Evolutionary conservation across 92 coral and sea anemone genomes (phyloP).

Genomic region (Heliopora coerulea): DNA sequence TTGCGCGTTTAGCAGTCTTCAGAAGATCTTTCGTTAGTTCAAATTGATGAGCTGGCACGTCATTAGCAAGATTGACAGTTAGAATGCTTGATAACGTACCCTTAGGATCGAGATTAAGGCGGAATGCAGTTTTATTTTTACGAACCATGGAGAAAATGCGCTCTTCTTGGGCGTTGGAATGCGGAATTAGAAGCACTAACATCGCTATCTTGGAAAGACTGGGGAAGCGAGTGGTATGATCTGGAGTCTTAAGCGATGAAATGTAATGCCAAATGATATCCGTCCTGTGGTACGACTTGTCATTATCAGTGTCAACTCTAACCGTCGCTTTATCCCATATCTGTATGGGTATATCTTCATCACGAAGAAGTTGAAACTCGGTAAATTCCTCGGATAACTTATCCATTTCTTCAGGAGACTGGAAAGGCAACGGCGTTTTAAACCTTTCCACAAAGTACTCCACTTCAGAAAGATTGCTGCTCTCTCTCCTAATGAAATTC

Average conservation of each 20-base stretch:
- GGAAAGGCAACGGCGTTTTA: conserved; percentile 37
- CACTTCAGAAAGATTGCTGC: conserved; percentile 29
- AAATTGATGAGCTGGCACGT: conserved; percentile 55
- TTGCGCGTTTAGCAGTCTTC: conserved; percentile 57
- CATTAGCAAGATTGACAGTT: conserved; percentile 52
- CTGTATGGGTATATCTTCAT: conserved; percentile 46
- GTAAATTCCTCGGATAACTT: conserved; percentile 36
- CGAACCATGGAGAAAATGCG: conserved; percentile 31
- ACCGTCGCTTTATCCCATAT: conserved; percentile 53
- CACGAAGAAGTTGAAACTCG: conserved; percentile 39
- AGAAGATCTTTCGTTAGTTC: conserved; percentile 52
- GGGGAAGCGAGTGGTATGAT: conserved; percentile 44
- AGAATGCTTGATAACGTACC: conserved; percentile 58
- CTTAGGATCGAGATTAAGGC: conserved; percentile 53
- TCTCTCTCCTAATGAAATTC: conserved; percentile 26
- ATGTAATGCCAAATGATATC: conserved; percentile 58
- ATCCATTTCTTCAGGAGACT: conserved; percentile 42
- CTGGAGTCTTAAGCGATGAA: conserved; percentile 39
- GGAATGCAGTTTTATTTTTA: conserved; percentile 55
- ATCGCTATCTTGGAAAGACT: conserved; percentile 48
- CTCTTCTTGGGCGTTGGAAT: conserved; percentile 22
- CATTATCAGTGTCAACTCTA: conserved; percentile 40
- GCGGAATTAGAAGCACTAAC: conserved; percentile 24
- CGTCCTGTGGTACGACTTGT: conserved; percentile 53
- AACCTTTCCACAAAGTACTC: conserved; percentile 44